Evolutionary conservation across 2,113 vertebrate genomes (phyloP).

Genomic region (Cricetomys ansorgei): DNA sequence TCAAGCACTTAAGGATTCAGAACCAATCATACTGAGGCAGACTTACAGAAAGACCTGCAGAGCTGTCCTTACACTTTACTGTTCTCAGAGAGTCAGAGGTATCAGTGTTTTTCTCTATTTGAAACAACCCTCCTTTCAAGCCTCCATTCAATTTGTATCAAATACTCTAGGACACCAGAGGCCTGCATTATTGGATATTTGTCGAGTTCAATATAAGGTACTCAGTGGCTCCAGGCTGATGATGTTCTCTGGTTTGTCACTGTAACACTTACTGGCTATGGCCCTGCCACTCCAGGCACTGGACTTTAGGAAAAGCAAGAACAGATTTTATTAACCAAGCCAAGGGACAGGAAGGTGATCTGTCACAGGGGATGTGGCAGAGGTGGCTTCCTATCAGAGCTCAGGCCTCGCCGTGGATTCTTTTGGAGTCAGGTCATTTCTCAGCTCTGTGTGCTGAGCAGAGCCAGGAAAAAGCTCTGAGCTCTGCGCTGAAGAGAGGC

Average conservation of each 20-base stretch:
- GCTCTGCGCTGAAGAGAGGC: neutral
- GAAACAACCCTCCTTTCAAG: constrained; percentile 15
- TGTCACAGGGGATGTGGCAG: neutral
- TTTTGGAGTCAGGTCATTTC: neutral
- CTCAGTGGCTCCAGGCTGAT: neutral
- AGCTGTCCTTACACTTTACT: neutral
- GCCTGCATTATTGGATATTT: constrained; percentile 59
- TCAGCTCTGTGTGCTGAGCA: neutral
- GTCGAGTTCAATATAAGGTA: constrained; percentile 68
- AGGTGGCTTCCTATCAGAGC: neutral
- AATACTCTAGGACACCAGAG: constrained; percentile 45
- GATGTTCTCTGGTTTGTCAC: constrained; percentile 39
- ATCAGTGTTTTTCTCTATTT: neutral
- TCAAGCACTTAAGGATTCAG: neutral
- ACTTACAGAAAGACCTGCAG: neutral
- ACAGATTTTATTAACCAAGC: constrained; percentile 50
- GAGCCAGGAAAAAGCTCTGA: neutral
- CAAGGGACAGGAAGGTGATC: neutral
- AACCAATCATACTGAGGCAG: neutral
- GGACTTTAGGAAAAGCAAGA: constrained; percentile 60
- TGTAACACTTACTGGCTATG: neutral
- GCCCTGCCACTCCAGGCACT: constrained; percentile 15
- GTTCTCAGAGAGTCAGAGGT: neutral
- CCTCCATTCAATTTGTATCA: constrained; percentile 30
- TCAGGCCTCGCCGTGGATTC: neutral